These are phyloP conservation scores for Bombus soroeensis DNA, from an alignment of 1,140 invertebrate genomes.

Conservation along the genomic window DNA sequence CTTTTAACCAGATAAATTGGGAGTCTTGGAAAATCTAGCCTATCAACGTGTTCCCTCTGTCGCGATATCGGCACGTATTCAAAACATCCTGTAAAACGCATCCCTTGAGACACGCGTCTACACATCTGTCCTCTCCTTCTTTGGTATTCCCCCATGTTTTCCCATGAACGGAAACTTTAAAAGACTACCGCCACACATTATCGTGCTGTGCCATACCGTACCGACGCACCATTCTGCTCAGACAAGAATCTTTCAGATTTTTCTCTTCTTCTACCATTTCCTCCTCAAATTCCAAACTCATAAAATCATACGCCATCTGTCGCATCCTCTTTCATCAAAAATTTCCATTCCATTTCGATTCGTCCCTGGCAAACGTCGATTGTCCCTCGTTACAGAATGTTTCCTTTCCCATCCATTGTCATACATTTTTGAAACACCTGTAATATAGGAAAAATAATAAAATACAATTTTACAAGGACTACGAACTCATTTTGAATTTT, in stretches of 20 bases:
- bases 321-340: background rate
- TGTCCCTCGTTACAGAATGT: no score
- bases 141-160: background rate
- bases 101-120: constrained; percentile 53
- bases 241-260: background rate
- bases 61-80: constrained; percentile 76
- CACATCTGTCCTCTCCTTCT: constrained; percentile 10
- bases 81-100: constrained; percentile 69
- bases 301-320: background rate
- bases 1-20: constrained; percentile 21
- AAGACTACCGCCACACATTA: background rate
- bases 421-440: background rate
- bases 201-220: no score
- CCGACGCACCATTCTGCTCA: background rate
- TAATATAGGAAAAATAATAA: background rate
- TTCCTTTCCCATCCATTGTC: background rate
- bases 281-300: background rate
- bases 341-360: background rate
- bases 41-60: constrained; percentile 25
- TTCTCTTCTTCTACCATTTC: background rate
- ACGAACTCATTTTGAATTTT: background rate
- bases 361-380: background rate
- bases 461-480: background rate
- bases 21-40: constrained; percentile 29
- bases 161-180: background rate